Evolutionary conservation across 2,888 invertebrate species (phyloP), one percentile per base, ranked within the genome.

Genomic region (Chirona hameri): DNA sequence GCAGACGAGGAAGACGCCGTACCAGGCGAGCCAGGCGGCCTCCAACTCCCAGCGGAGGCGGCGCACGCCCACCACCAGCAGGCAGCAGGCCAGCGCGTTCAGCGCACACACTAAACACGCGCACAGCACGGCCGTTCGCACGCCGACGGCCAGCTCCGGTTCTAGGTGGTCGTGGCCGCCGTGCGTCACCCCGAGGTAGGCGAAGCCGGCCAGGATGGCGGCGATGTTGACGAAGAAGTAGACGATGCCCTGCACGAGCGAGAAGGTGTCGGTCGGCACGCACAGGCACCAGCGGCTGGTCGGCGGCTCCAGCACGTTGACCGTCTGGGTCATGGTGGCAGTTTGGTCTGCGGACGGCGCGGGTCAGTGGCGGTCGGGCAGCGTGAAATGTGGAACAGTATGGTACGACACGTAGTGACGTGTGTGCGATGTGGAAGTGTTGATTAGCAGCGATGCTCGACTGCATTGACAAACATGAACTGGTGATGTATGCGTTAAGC

Each of bases 21-120:
- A 76, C 76, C 76, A 76, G 46, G 76, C 46, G 21, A 76, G 76
- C 76, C 76, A 76, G 46, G 76, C 76, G 39, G 39, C 14, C 46
- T 39, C 76, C 46, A 76, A 46, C 76, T 46, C 46, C 76, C 76
- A 76, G 39, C 76, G 76, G 46, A 4, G 5, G 24, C 76, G 76
- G 39, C 76, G 76, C 76, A 46, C 76, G 46, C 76, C 76, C 46
- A 76, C 46, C 46, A 76, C 46, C 76, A 76, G 76, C 76, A 76
- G 76, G 21, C 18, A 18, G 46, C 39, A 46, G 39, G 76, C 76
- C 10, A 46, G 9, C 24, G 46, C 76, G 46, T 76, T 76, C 24
- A 76, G 46, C 76, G 1, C 46, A 46, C 76, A 76, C 39, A 76
- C 39, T 9, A 76, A 24, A 46, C 76, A 39, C 9, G 39, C 39